Evolutionary conservation across 2,797 vertebrate genomes (phyloP).

Genomic region (Syncerus caffer): DNA sequence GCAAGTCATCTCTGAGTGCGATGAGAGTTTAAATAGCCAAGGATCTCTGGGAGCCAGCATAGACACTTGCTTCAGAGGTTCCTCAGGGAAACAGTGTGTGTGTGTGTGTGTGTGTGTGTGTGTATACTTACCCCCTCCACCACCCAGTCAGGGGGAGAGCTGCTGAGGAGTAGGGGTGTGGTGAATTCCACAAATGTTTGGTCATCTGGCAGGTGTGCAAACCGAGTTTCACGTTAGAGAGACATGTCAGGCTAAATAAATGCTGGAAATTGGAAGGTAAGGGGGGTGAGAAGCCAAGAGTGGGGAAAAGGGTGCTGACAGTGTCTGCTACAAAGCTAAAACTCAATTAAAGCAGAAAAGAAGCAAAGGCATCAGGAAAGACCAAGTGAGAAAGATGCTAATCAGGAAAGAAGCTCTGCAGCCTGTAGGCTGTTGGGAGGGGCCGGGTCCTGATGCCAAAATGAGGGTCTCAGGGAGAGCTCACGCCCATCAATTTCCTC

Average conservation of each 20-base stretch:
- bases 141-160: background rate
- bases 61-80: background rate
- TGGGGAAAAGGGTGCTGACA: accelerated
- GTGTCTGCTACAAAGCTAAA: background rate
- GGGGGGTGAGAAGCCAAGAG: background rate
- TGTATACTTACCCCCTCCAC: background rate
- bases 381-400: background rate
- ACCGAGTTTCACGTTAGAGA: background rate
- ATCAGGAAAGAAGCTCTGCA: background rate
- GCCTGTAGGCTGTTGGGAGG: background rate
- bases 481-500: background rate
- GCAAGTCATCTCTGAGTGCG: no score
- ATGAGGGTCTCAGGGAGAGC: no score
- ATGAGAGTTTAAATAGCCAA: background rate
- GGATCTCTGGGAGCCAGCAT: background rate
- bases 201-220: background rate
- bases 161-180: background rate
- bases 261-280: background rate
- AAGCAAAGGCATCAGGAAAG: background rate
- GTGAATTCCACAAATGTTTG: background rate
- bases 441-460: background rate
- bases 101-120: no score
- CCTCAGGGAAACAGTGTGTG: background rate
- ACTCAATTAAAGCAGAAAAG: background rate
- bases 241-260: background rate